phyloP scores from a whole-genome alignment of 2,797 vertebrate genomes.

The Parambassis ranga region DNA sequence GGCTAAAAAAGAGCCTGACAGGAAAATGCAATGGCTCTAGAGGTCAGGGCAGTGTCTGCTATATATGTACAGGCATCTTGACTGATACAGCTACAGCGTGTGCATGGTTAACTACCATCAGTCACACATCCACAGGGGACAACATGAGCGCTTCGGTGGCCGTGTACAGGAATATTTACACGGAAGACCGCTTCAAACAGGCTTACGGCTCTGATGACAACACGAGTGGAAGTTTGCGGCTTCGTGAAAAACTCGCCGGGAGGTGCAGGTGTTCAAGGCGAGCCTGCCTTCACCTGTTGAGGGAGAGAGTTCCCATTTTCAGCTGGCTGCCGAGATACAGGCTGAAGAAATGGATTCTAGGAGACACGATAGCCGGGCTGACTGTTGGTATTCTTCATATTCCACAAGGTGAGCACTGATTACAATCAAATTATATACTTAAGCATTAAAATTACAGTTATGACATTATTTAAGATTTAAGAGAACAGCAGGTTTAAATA shows the following conservation, averaged over 20 bases:
- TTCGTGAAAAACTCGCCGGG: constrained; percentile 66
- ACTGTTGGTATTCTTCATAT: constrained; percentile 93
- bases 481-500: too few relatives aligned
- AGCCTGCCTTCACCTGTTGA: constrained; percentile 78
- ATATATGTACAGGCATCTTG: constrained; percentile 65
- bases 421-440: neutral
- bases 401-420: constrained; percentile 84
- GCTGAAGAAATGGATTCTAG: constrained; percentile 86
- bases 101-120: neutral
- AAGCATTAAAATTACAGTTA: neutral
- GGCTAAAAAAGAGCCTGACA: constrained; percentile 66
- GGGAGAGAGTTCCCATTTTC: constrained; percentile 81
- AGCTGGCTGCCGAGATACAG: constrained; percentile 88
- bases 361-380: constrained; percentile 87
- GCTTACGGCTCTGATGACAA: constrained; percentile 75
- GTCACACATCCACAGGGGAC: constrained; percentile 31
- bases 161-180: constrained; percentile 85
- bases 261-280: constrained; percentile 80
- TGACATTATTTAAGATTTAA: too few relatives aligned
- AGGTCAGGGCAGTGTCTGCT: constrained; percentile 63
- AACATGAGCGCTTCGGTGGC: constrained; percentile 84
- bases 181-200: constrained; percentile 85
- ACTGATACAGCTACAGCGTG: constrained; percentile 5
- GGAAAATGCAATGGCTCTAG: constrained; percentile 72
- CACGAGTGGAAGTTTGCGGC: constrained; percentile 42